Evolutionary conservation across 1,140 invertebrate genomes (phyloP), one percentile per base, ranked within the genome.

Genomic region (Calephelis virginiensis): DNA sequence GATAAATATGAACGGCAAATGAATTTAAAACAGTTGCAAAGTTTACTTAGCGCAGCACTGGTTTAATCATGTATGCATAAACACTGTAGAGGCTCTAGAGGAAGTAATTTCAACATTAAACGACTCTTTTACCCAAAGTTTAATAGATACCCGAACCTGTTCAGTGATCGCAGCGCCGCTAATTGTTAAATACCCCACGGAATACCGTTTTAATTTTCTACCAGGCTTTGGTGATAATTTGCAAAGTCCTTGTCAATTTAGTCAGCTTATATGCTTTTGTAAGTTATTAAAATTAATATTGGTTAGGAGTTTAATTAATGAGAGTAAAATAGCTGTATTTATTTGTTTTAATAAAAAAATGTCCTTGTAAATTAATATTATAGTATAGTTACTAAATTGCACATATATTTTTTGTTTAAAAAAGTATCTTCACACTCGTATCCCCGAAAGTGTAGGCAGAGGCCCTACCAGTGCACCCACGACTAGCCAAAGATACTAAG

Each of bases 101-200:
- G 53, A 56, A 56, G 28, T 17, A 59, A 59, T 59, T 59, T 37
- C 12, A 59, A 59, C 53, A 59, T 59, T 37, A 59, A 59, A 37
- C 37, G 37, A 59, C 53, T 59, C 37, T 59, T 28, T 37, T 37
- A 37, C 53, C 28, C 53, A 59, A 59, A 59, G 53, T 59, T 59
- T 59, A 59, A 59, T 59, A 59, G 53, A 59, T 59, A 59, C 53
- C 53, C 53, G 28, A 59, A 59, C 53, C 53, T 59, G 53, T 28
- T 59, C 53, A 37, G 53, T 59, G 53, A 59, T 59, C 53, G 53
- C 28, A 37, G 12, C 53, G 53, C 53, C 53, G 53, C 53, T 37
- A 59, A 59, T 59, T 59, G 53, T 59, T 59, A 59, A 12, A 37
- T 17, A 59, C 53, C 53, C 53, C 53, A 59, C 53, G 53, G 53